These are phyloP conservation scores for Ceyx melanurus DNA, from an alignment of 2,113 vertebrate genomes.

Conservation along the genomic window DNA sequence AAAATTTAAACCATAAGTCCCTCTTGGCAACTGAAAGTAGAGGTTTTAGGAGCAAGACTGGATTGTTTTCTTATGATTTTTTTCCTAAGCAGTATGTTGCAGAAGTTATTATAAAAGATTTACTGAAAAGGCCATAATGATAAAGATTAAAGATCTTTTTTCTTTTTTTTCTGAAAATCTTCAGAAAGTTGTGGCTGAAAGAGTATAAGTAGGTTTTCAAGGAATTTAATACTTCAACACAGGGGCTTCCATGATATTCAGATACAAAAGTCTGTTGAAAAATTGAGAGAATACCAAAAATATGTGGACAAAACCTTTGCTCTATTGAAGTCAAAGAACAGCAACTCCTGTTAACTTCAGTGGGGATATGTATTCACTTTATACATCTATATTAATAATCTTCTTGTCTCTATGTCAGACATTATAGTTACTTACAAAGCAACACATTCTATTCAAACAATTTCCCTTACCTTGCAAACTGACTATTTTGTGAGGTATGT, in stretches of 20 bases:
- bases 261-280: background rate
- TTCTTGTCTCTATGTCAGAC: background rate
- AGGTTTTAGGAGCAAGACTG: background rate
- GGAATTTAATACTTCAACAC: background rate
- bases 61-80: background rate
- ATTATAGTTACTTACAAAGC: background rate
- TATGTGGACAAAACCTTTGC: background rate
- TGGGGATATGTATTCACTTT: background rate
- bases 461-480: background rate
- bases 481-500: background rate
- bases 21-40: background rate
- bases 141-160: background rate
- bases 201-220: background rate
- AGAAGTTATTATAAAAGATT: background rate
- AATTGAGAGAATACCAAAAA: background rate
- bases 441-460: background rate
- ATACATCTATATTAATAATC: background rate
- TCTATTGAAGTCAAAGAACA: background rate
- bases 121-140: background rate
- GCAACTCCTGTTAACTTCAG: background rate
- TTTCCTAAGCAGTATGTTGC: background rate
- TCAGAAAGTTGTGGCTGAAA: background rate
- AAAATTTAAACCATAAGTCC: background rate
- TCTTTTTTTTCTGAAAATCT: background rate
- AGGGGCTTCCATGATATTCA: background rate